Conservation (phyloP, 2,888 invertebrate species). For the Tromatobia lineatoria region DNA sequence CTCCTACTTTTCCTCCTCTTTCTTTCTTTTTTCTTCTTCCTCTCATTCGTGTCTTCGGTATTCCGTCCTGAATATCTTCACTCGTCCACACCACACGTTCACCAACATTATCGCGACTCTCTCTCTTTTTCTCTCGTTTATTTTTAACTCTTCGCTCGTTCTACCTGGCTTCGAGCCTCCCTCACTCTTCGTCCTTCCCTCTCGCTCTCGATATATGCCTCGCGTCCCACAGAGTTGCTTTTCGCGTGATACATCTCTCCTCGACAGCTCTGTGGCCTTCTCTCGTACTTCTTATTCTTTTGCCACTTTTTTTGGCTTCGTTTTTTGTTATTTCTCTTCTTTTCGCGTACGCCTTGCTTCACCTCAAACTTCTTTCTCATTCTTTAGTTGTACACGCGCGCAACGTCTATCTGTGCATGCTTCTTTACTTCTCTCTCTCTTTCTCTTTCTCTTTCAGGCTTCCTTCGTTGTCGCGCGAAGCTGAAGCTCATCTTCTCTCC, state of each 20-base stretch:
- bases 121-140: slow-evolving; percentile 29
- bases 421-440: slow-evolving; percentile 10
- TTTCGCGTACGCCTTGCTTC: slow-evolving; percentile 32
- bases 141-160: slow-evolving; percentile 43
- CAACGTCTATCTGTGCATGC: slow-evolving; percentile 44
- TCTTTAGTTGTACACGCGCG: slow-evolving; percentile 53
- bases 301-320: not conserved
- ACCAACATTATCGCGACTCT: slow-evolving; percentile 56
- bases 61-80: slow-evolving; percentile 63
- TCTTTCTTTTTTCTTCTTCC: slow-evolving; percentile 13
- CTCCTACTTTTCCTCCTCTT: slow-evolving; percentile 22
- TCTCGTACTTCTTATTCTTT: slow-evolving; percentile 26
- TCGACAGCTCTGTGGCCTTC: slow-evolving; percentile 57
- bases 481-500: slow-evolving; percentile 63
- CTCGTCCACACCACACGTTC: slow-evolving; percentile 65
- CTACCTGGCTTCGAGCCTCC: slow-evolving; percentile 23
- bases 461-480: slow-evolving; percentile 36
- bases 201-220: slow-evolving; percentile 15
- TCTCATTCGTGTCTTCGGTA: slow-evolving; percentile 43
- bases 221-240: slow-evolving; percentile 51
- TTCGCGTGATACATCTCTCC: slow-evolving; percentile 61
- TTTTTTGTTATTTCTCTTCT: not conserved
- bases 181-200: slow-evolving; percentile 26
- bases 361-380: slow-evolving; percentile 14
- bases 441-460: slow-evolving; percentile 8